Evolutionary conservation across 2,113 vertebrate genomes (phyloP), one percentile per base, ranked within the genome.

Genomic region (Chinchilla lanigera): DNA sequence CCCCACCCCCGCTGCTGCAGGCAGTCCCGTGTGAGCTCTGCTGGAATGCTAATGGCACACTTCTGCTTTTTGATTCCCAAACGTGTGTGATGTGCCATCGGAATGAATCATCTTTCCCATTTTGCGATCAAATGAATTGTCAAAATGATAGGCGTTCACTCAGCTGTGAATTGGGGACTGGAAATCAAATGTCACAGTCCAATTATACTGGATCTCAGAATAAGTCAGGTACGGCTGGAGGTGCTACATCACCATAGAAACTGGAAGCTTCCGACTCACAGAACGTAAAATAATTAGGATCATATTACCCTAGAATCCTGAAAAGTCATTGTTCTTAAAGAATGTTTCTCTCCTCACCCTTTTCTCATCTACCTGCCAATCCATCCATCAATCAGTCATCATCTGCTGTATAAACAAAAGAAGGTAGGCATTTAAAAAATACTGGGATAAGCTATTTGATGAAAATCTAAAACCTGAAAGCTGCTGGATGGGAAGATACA

Each of bases 31-130:
- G 60, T 0, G 33, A 54, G 89, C 58, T 26, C 67, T 30, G 44
- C 26, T 5, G 54, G 54, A 11, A n/a, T 0, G 3, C 19, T 11
- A 6, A 61, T 2, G 1, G 5, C 0, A 41, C 10, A 1, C 0
- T 7, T 24, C 71, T 0, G 1, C 26, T 81, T 41, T 67, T 44
- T 61, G 75, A 38, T n/a, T 61, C 50, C 4, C 44, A 50, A 8
- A 26, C 0, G n/a, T n/a, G 67, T 54, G 8, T 22, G 67, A 35
- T 17, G 56, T 10, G 7, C 73, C 19, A 0, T 22, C 30, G 7
- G 52, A 69, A 71, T 0, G 44, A 69, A 9, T 0, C 47, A 38
- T 22, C n/a, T 6, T 87, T 65, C 41, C n/a, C 0, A 0, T 38
- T 28, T 44, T 75, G 1, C 80, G 2, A 22, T 56, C 35, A 94